Percentiles rank a stretch among this genome's conserved stretches.
phyloP scores from a whole-genome alignment of 2,113 vertebrate species.

The Myotis brandtii region DNA sequence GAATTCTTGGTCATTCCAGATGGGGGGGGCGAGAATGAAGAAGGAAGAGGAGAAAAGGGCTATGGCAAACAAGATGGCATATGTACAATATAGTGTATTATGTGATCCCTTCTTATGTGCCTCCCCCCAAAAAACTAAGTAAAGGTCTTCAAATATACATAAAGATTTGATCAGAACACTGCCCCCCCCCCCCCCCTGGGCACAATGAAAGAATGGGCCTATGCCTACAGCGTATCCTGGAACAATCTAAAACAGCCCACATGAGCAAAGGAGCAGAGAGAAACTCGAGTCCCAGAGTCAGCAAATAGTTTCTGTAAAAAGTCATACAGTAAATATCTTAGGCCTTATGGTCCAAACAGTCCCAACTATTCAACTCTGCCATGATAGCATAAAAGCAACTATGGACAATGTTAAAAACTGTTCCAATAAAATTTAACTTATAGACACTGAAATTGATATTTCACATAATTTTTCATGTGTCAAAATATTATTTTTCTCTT shows the following conservation, averaged over 20 bases:
- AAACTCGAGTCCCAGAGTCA: neutral
- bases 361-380: neutral
- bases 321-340: neutral
- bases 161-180: neutral
- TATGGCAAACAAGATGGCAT: neutral
- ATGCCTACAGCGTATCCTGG: neutral
- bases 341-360: neutral
- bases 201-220: neutral
- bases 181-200: neutral
- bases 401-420: neutral
- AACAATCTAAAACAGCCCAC: neutral
- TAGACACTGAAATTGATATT: neutral
- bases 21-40: neutral
- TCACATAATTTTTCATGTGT: neutral
- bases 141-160: neutral
- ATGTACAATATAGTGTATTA: neutral
- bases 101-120: neutral
- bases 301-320: neutral
- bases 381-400: neutral
- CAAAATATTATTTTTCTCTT: neutral
- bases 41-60: neutral
- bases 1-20: neutral
- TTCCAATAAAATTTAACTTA: conserved; percentile 2
- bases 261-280: neutral
- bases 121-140: neutral